Base-by-base conservation (phyloP, 1,140 invertebrate genomes). In the Calephelis nemesis region DNA sequence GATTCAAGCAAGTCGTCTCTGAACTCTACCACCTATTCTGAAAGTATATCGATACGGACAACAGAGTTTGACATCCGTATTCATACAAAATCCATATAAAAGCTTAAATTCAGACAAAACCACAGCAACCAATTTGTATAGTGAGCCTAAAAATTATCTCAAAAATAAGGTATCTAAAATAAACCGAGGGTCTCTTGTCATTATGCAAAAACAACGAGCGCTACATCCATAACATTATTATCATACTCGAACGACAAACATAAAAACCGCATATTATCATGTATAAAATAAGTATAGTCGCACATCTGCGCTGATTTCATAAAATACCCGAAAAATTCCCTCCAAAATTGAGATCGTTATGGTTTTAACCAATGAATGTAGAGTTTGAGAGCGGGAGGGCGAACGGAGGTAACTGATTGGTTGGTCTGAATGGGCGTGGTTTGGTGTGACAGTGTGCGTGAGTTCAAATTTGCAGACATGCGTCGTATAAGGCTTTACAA, bases 301-400 rank as follows among this genome's bases (percentile, higher is more conserved):
- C 79, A 77, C 82, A 83, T 84, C 85, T 86, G 81, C 80, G 79
- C 71, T 84, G 85, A 84, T 84, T 83, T 83, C 79, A 86, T 86
- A 84, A 85, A 83, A 81, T 81, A 82, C 81, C 84, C 83, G 77
- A 88, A 89, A 89, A 87, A 83, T 83, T 87, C 83, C 85, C 83
- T 84, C 84, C 83, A 78, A 86, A 82, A 78, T 76, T 69, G 71
- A 80, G 77, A 83, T 84, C 82, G 81, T 82, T 79, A 83, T 66
- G 73, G 67, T 63, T 39, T 65, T 69, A 49, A 68, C 87, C 82
- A 89, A 89, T 87, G 63, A 71, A 70, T 63, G 65, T 30, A 70
- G 64, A 58, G 65, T 58, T 70, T 79, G 73, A 64, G 68, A 75
- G 76, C 75, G 74, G 82, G 76, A 83, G 86, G 83, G 84, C 79